Conservation (phyloP, 1,140 invertebrate genomes). For the Planococcus citri region DNA sequence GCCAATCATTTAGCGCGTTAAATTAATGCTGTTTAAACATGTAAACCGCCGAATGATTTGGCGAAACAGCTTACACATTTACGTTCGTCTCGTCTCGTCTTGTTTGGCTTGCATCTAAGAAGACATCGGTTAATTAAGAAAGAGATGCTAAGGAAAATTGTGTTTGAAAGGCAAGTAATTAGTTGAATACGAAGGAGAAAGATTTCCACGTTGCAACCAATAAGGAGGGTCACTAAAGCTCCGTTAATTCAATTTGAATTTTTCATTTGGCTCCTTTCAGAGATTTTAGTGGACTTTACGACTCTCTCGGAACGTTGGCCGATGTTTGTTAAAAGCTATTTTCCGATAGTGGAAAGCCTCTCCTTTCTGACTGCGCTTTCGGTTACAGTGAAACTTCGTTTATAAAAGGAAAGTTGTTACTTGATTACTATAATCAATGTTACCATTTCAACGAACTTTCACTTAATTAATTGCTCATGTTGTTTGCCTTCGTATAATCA, state of each 20-base stretch:
- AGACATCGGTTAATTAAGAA: conserved; percentile 15
- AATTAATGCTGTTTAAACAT: neutral
- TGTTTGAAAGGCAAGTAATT: conserved; percentile 24
- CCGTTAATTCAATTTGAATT: conserved; percentile 28
- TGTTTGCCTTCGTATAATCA: neutral
- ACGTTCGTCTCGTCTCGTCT: neutral
- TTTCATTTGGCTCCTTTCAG: conserved; percentile 25
- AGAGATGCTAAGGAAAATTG: neutral
- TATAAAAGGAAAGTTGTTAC: conserved; percentile 19
- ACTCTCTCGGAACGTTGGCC: conserved; percentile 13
- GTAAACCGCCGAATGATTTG: too few relatives aligned
- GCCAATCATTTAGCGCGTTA: neutral
- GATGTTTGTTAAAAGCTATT: conserved; percentile 10
- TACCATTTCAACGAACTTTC: conserved; percentile 6
- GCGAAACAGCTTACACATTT: neutral
- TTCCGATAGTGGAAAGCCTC: conserved; percentile 9
- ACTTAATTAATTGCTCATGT: conserved; percentile 5
- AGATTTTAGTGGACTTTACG: conserved; percentile 1
- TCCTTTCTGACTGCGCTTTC: neutral
- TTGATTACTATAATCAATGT: conserved; percentile 18
- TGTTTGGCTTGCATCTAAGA: neutral
- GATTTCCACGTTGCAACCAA: conserved; percentile 1
- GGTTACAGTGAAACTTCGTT: neutral
- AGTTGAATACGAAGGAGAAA: conserved; percentile 27
- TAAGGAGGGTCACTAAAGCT: conserved; percentile 22